A percentile compares a stretch with the other conserved stretches of the same genome.
phyloP scores from a whole-genome alignment of 1,140 invertebrate species.

The Lepidurus apus region DNA sequence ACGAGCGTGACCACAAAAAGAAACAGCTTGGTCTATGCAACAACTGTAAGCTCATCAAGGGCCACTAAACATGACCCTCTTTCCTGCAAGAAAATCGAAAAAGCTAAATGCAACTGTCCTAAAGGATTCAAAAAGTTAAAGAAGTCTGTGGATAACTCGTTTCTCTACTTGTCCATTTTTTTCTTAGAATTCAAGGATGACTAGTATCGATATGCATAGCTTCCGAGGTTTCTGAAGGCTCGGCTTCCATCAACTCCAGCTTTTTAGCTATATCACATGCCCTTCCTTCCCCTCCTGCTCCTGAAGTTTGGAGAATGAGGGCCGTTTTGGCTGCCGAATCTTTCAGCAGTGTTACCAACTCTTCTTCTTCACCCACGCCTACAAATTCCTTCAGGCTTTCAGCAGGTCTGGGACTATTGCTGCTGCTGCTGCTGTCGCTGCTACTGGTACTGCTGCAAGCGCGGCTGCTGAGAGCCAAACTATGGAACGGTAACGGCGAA shows the following conservation, averaged over 20 bases:
- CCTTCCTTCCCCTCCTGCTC: neutral
- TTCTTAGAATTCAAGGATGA: neutral
- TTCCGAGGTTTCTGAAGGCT: neutral
- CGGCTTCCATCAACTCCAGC: conserved; percentile 13
- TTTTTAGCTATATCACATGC: neutral
- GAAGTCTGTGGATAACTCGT: neutral
- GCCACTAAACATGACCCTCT: no score
- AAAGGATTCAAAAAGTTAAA: neutral
- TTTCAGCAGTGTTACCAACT: neutral
- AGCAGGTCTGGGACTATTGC: neutral
- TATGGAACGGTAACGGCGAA: neutral
- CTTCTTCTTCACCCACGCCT: conserved; percentile 7
- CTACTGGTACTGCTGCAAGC: neutral
- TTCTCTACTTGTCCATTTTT: neutral
- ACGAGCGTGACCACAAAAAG: no score
- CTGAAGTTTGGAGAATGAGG: neutral
- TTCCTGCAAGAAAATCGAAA: neutral
- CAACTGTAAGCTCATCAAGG: no score
- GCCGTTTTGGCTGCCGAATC: neutral
- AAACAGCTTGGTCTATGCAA: no score
- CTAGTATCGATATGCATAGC: conserved; percentile 16
- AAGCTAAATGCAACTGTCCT: neutral
- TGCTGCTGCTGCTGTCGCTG: neutral
- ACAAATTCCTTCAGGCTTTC: neutral
- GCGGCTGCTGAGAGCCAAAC: neutral